Conservation (phyloP, 1,140 invertebrate genomes). For the Asbolus verrucosus region DNA sequence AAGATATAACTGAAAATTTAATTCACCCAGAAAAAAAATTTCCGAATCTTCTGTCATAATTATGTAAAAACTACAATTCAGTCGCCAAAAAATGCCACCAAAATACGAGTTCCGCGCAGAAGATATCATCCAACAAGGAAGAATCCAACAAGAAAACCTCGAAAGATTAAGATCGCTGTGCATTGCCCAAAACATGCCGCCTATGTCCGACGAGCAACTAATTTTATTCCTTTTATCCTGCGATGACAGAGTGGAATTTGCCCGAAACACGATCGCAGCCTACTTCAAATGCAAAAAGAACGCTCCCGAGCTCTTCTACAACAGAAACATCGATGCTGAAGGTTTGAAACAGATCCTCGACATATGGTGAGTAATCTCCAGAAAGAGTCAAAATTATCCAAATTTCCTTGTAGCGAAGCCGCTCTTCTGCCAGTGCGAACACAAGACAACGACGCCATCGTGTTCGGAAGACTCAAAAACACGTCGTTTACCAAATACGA, state of each 20-base stretch:
- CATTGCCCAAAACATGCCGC: conserved; percentile 47
- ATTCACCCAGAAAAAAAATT: no score
- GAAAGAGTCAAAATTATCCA: background rate
- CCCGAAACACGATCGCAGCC: conserved; percentile 70
- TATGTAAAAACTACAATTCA: no score
- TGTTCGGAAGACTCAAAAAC: conserved; percentile 71
- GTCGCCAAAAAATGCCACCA: conserved; percentile 35
- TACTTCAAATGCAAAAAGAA: conserved; percentile 70
- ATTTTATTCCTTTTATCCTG: conserved; percentile 73
- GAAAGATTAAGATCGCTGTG: conserved; percentile 55
- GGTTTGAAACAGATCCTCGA: conserved; percentile 53
- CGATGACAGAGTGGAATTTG: conserved; percentile 68
- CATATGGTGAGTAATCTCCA: conserved; percentile 62
- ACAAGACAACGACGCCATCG: conserved; percentile 71
- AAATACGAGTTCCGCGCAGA: conserved; percentile 50
- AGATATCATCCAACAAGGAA: conserved; percentile 51
- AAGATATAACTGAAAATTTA: no score
- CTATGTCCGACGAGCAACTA: conserved; percentile 63
- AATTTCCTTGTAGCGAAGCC: conserved; percentile 46
- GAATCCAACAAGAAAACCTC: conserved; percentile 51
- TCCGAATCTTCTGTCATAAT: no score
- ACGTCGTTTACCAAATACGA: conserved; percentile 71
- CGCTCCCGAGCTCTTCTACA: conserved; percentile 71
- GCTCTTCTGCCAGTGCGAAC: conserved; percentile 69
- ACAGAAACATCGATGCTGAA: conserved; percentile 63